Evolutionary conservation across 2,888 invertebrate genomes (phyloP).

Genomic region (Acanthosepion esculentum): DNA sequence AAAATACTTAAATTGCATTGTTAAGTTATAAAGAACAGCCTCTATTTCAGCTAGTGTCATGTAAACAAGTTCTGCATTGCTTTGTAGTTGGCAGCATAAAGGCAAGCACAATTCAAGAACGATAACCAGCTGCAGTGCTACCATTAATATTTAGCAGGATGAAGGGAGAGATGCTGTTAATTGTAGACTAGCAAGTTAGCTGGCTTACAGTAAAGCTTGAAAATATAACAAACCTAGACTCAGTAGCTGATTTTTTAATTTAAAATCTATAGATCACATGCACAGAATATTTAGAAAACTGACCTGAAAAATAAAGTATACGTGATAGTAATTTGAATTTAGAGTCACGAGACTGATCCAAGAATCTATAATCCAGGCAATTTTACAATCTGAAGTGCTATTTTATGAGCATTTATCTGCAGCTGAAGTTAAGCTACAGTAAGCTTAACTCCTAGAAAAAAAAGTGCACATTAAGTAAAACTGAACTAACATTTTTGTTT

Average conservation of each 20-base stretch:
- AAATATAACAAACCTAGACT: not conserved
- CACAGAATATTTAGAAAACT: not conserved
- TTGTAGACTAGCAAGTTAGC: not conserved
- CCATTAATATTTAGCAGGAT: not conserved
- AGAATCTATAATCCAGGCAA: not conserved
- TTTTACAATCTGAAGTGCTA: too few relatives aligned
- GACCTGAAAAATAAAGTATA: not conserved
- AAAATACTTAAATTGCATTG: not conserved
- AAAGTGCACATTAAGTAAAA: too few relatives aligned
- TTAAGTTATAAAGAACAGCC: not conserved
- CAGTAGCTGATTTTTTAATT: not conserved
- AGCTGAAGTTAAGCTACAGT: too few relatives aligned
- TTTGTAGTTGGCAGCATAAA: not conserved
- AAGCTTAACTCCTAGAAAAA: too few relatives aligned
- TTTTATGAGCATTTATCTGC: too few relatives aligned
- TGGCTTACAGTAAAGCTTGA: not conserved
- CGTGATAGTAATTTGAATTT: not conserved
- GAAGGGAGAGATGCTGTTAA: not conserved
- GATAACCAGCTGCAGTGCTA: conserved; percentile 9
- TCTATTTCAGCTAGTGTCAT: not conserved
- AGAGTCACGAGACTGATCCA: not conserved
- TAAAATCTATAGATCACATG: not conserved
- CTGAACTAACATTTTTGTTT: too few relatives aligned
- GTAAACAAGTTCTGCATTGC: not conserved
- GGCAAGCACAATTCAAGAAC: not conserved